Base-by-base conservation (phyloP, 2,113 vertebrate genomes). In the Pseudopodoces humilis region DNA sequence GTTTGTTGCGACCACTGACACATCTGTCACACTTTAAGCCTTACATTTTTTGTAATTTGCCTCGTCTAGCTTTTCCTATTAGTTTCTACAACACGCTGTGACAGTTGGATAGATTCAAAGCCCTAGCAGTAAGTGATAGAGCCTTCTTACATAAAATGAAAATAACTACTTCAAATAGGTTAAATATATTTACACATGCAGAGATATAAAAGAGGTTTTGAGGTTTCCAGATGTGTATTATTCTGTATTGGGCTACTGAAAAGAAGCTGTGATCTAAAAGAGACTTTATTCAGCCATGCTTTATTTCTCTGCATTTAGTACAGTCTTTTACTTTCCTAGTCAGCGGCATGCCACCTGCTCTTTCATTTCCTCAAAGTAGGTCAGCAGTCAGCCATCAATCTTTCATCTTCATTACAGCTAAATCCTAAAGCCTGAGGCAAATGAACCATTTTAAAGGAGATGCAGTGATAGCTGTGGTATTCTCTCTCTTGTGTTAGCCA, bases 371-470 rank as follows among this genome's bases (percentile, higher is more conserved):
- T 96, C 93, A 97, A 97, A 97, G 95, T 97, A 97, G 97, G 97
- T 97, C 96, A 97, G 96, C 95, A 97, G 96, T 92, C 95, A 97
- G 95, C 79, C 96, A 97, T 97, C 97, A 96, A 97, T 97, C 96
- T 96, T 97, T 96, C 95, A 97, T 97, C 95, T 97, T 97, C 96
- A 95, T 97, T 97, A 97, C 88, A 92, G 95, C 77, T 96, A 95
- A 97, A 96, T 92, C 95, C 92, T 92, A 88, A 95, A 97, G 94
- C 96, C 95, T 69, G 93, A 94, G 95, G 96, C 96, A 97, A 95
- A 97, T 75, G 95, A 97, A 96, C 72, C 84, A 84, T 94, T 94
- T 96, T 95, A 85, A 97, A 88, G 80, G 81, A 96, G 94, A 95
- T 92, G 56, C 92, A 94, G 86, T 86, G 93, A 95, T 93, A 95